phyloP scores from a whole-genome alignment of 2,888 invertebrate genomes.

The Calameuta pallipes region DNA sequence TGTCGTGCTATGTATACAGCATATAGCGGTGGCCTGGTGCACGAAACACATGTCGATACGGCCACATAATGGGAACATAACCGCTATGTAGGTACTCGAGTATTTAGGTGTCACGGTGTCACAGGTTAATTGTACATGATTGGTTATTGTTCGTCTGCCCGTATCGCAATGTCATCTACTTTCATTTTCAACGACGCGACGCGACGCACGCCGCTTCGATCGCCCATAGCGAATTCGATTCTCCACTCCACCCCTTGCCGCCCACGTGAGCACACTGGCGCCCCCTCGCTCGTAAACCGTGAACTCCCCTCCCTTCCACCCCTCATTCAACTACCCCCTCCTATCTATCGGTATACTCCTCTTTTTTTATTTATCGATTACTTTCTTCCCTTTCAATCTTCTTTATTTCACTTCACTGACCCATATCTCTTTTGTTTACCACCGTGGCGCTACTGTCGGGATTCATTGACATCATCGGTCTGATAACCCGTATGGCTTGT shows the following conservation, averaged over 20 bases:
- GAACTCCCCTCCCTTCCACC: background rate
- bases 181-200: constrained; percentile 41
- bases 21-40: constrained; percentile 30
- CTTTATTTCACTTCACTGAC: background rate
- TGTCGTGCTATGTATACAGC: constrained; percentile 24
- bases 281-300: background rate
- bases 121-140: constrained; percentile 64
- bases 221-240: background rate
- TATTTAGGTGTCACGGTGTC: constrained; percentile 63
- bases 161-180: constrained; percentile 43
- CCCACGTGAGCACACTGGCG: background rate
- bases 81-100: constrained; percentile 45
- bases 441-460: background rate
- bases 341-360: background rate
- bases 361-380: background rate
- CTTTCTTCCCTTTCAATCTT: constrained; percentile 1
- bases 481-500: background rate
- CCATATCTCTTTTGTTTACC: background rate
- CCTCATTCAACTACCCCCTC: background rate
- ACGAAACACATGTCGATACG: constrained; percentile 64
- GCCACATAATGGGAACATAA: constrained; percentile 65
- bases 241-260: background rate
- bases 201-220: background rate
- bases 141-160: constrained; percentile 59
- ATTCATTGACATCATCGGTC: background rate